Conservation (phyloP, 2,113 vertebrate species). For the Heterocephalus glaber region DNA sequence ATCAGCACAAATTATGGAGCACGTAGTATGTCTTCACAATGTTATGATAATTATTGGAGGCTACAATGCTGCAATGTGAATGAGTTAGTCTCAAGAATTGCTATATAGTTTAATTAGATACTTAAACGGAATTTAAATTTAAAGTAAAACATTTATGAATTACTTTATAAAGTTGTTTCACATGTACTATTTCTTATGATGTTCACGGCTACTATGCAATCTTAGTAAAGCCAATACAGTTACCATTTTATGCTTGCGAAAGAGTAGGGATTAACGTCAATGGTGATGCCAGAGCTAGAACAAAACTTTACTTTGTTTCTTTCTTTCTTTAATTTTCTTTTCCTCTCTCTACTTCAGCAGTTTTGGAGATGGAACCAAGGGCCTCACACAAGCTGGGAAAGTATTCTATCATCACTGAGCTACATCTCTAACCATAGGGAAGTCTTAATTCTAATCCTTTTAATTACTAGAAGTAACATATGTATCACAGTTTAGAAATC, state of each 20-base stretch:
- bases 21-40: neutral
- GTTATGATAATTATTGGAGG: neutral
- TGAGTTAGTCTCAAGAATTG: neutral
- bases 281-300: neutral
- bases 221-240: neutral
- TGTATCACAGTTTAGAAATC: neutral
- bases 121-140: neutral
- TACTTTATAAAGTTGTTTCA: constrained; percentile 26
- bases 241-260: neutral
- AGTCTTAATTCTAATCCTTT: neutral
- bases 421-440: neutral
- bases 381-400: neutral
- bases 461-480: neutral
- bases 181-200: neutral
- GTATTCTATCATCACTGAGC: neutral
- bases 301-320: neutral
- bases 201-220: neutral
- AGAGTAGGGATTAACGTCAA: neutral
- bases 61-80: neutral
- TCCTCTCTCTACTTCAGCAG: neutral
- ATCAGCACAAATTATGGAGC: neutral
- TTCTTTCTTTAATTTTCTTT: neutral
- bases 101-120: neutral
- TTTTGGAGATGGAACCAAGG: neutral
- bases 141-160: neutral